Conservation (phyloP, 2,113 vertebrate species). For the Procavia capensis region DNA sequence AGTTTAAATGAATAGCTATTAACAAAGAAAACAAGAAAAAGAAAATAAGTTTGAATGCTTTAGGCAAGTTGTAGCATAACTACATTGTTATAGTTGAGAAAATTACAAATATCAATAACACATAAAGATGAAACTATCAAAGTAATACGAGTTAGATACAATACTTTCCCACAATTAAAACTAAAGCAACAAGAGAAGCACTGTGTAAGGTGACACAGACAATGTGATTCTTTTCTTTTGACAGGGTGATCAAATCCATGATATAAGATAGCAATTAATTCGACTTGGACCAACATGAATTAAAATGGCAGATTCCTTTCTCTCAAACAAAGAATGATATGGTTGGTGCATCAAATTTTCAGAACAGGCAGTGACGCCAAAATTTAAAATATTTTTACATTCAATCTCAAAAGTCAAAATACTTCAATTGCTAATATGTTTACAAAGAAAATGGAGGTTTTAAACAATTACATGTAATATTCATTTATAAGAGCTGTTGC, state of each 20-base stretch:
- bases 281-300: conserved; percentile 87
- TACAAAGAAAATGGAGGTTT: conserved; percentile 91
- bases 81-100: conserved; percentile 89
- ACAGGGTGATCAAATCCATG: conserved; percentile 86
- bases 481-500: conserved; percentile 90
- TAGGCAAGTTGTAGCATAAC: conserved; percentile 90
- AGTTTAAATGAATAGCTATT: conserved; percentile 88
- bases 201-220: conserved; percentile 86
- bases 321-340: conserved; percentile 85
- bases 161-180: conserved; percentile 87
- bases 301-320: conserved; percentile 84
- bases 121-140: conserved; percentile 88
- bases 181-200: conserved; percentile 87
- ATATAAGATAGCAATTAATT: conserved; percentile 87
- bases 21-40: conserved; percentile 79
- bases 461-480: conserved; percentile 91
- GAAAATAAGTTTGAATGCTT: conserved; percentile 86
- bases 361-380: conserved; percentile 86
- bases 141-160: conserved; percentile 87
- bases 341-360: conserved; percentile 88
- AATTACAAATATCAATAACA: conserved; percentile 89
- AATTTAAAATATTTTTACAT: conserved; percentile 91
- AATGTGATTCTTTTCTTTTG: conserved; percentile 80
- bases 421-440: conserved; percentile 91
- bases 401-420: conserved; percentile 92